Conservation (phyloP, 2,888 invertebrate species). For the Alentia gelatinosa region DNA sequence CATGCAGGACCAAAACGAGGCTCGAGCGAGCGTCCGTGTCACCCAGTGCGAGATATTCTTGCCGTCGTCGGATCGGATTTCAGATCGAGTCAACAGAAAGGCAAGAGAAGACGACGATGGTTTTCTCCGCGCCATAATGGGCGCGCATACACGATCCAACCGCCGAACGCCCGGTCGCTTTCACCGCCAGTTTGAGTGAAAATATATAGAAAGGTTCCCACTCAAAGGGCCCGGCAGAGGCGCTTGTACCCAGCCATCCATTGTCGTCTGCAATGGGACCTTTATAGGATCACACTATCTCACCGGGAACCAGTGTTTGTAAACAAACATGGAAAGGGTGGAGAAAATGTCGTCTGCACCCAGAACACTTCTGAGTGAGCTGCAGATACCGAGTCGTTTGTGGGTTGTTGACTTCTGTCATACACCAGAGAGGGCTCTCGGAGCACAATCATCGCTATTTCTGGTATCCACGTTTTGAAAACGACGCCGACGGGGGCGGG, state of each 20-base stretch:
- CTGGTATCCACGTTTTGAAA: too few relatives aligned
- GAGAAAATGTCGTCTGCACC: conserved; percentile 23
- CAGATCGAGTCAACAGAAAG: conserved; percentile 37
- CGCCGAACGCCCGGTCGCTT: background rate
- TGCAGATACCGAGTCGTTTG: background rate
- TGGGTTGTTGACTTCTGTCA: background rate
- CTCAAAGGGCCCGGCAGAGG: background rate
- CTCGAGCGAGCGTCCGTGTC: background rate
- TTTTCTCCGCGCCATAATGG: conserved; percentile 19
- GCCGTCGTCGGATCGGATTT: background rate
- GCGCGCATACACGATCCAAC: background rate
- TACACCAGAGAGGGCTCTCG: background rate
- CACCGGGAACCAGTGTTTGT: conserved; percentile 19
- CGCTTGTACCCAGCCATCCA: background rate
- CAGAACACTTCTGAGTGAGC: background rate
- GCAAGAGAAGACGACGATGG: background rate
- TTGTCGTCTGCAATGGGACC: conserved; percentile 34
- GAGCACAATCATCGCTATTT: too few relatives aligned
- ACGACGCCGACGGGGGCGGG: too few relatives aligned
- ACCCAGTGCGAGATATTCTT: conserved; percentile 27
- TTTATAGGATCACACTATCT: conserved; percentile 27
- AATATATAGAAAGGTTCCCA: background rate
- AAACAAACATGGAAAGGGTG: background rate
- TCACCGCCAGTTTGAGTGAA: background rate
- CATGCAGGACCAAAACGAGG: background rate